Conservation (phyloP, 2,797 vertebrate species). For the Bucorvus abyssinicus region DNA sequence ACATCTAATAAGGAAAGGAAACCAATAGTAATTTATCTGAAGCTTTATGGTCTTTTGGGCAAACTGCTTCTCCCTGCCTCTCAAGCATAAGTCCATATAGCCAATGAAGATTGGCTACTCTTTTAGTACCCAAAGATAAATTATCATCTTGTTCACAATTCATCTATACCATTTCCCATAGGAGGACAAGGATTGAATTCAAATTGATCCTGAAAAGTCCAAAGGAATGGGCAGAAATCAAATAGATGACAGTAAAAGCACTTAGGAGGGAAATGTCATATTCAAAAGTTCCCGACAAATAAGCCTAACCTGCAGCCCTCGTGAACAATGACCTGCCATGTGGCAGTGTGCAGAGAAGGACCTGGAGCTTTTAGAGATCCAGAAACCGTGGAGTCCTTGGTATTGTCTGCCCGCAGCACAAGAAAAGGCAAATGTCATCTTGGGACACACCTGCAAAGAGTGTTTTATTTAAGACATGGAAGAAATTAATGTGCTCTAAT, state of each 20-base stretch:
- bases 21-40: not conserved
- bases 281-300: not conserved
- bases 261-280: not conserved
- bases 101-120: not conserved
- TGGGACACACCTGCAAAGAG: not conserved
- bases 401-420: not conserved
- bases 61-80: not conserved
- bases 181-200: not conserved
- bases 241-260: not conserved
- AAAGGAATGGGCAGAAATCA: not conserved
- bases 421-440: not conserved
- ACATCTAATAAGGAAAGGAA: not conserved
- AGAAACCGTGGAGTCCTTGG: not conserved
- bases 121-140: slow-evolving; percentile 16
- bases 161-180: not conserved
- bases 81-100: not conserved
- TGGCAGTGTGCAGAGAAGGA: not conserved
- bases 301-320: not conserved
- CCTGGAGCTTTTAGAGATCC: not conserved
- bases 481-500: not conserved
- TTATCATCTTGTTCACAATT: not conserved
- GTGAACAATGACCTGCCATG: not conserved
- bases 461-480: not conserved
- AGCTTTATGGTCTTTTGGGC: not conserved
- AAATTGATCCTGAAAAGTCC: slow-evolving; percentile 17